Evolutionary conservation across 1,140 invertebrate genomes (phyloP).

Genomic region (Camponotus pennsylvanicus): DNA sequence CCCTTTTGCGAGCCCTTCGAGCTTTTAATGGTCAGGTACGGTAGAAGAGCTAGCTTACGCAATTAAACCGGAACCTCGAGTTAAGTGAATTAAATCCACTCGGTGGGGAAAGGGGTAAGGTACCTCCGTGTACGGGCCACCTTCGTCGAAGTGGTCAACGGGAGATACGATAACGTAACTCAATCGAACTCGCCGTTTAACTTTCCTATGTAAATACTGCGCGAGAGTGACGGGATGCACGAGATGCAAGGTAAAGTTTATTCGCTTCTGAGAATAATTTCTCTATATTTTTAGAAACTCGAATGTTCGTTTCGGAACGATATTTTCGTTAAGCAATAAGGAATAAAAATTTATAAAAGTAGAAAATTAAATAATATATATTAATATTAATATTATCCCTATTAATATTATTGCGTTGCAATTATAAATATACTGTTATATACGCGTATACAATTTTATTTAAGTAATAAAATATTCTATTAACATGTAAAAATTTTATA

Average conservation of each 20-base stretch:
- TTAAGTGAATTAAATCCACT: conserved; percentile 62
- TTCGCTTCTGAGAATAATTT: not conserved
- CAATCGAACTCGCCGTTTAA: conserved; percentile 53
- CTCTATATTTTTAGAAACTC: not conserved
- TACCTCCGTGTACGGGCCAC: conserved; percentile 40
- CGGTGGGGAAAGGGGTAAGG: conserved; percentile 2
- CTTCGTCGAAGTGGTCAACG: conserved; percentile 50
- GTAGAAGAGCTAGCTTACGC: conserved; percentile 69
- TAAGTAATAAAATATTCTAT: no score
- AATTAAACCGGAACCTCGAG: conserved; percentile 76
- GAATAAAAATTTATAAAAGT: not conserved
- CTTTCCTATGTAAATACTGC: conserved; percentile 48
- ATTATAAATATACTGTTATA: not conserved
- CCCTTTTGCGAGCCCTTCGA: conserved; percentile 49
- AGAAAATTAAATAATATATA: not conserved
- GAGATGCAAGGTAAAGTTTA: conserved; percentile 3
- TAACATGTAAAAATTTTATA: not conserved
- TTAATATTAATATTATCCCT: not conserved
- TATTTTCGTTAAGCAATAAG: not conserved
- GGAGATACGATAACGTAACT: conserved; percentile 56
- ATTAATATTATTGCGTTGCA: not conserved
- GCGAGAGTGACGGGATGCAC: not conserved
- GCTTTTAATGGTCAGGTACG: conserved; percentile 71
- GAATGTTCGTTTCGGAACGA: not conserved
- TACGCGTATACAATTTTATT: no score